Evolutionary conservation across 2,888 invertebrate genomes (phyloP).

Genomic region (Aphidoletes aphidimyza): DNA sequence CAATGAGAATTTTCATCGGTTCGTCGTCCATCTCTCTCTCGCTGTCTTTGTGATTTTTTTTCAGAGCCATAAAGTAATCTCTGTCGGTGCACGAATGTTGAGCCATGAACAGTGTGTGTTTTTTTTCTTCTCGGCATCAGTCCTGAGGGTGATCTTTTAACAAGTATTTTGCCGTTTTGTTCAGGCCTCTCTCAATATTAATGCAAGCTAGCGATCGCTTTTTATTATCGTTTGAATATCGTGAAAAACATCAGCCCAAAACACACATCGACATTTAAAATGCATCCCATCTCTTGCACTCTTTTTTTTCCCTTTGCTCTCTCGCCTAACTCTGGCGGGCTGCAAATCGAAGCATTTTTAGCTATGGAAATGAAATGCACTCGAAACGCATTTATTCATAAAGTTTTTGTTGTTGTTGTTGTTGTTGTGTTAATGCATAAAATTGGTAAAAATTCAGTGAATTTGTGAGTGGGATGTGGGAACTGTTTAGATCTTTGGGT

Average conservation of each 20-base stretch:
- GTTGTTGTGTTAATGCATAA: conserved; percentile 27
- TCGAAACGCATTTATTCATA: conserved; percentile 26
- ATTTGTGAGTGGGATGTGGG: conserved; percentile 51
- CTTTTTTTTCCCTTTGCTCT: too few species aligned
- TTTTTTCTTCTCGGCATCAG: conserved; percentile 49
- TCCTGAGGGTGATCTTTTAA: conserved; percentile 53
- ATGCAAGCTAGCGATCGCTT: background rate
- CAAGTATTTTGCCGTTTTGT: conserved; percentile 1
- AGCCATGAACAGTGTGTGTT: background rate
- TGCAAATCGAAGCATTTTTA: background rate
- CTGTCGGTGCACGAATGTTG: conserved; percentile 4
- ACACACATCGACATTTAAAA: conserved; percentile 32
- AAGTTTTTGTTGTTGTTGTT: too few species aligned
- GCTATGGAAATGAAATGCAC: conserved; percentile 16
- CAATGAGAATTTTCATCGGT: background rate
- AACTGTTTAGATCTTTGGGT: conserved; percentile 1
- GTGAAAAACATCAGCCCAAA: background rate
- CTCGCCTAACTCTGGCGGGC: too few species aligned
- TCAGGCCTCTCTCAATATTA: background rate
- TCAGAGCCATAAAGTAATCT: conserved; percentile 11
- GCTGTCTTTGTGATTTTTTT: background rate
- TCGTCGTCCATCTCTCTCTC: background rate
- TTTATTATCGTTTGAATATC: conserved; percentile 41
- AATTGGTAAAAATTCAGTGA: conserved; percentile 35
- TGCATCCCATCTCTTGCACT: background rate